Conservation (phyloP, 1,140 invertebrate genomes). For the Caenorhabditis inopinata region DNA sequence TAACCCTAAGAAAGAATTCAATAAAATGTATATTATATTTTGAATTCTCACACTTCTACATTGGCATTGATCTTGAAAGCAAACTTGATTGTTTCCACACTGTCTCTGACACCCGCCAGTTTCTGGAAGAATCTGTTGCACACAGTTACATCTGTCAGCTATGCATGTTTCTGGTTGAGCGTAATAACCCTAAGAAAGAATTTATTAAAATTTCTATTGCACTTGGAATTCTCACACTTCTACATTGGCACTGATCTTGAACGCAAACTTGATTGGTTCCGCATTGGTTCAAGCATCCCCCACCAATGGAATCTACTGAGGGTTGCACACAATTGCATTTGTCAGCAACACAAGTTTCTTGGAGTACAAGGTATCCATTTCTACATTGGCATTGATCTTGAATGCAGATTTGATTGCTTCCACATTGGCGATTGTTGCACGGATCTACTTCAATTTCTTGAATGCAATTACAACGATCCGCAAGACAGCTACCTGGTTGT, state of each 20-base stretch:
- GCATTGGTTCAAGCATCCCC: neutral
- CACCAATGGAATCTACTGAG: neutral
- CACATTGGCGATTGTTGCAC: neutral
- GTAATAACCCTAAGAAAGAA: neutral
- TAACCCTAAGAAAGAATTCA: neutral
- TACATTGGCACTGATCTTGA: slow-evolving; percentile 6
- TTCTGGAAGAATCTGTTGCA: neutral
- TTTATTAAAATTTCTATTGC: neutral
- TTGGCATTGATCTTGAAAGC: slow-evolving; percentile 5
- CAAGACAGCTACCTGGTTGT: neutral
- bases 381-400: slow-evolving; percentile 3
- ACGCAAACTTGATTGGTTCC: slow-evolving; percentile 5
- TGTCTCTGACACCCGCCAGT: neutral
- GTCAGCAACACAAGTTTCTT: neutral
- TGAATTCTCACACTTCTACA: neutral
- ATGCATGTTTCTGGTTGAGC: slow-evolving; percentile 10
- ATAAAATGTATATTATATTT: too few relatives aligned
- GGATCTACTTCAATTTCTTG: neutral
- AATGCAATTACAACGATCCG: neutral
- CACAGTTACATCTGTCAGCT: neutral
- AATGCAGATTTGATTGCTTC: neutral
- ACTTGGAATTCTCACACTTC: neutral
- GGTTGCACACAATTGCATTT: slow-evolving; percentile 12
- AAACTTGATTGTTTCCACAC: slow-evolving; percentile 16
- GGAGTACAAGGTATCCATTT: neutral